phyloP scores from a whole-genome alignment of 2,797 vertebrate genomes.

The Natrix natrix region DNA sequence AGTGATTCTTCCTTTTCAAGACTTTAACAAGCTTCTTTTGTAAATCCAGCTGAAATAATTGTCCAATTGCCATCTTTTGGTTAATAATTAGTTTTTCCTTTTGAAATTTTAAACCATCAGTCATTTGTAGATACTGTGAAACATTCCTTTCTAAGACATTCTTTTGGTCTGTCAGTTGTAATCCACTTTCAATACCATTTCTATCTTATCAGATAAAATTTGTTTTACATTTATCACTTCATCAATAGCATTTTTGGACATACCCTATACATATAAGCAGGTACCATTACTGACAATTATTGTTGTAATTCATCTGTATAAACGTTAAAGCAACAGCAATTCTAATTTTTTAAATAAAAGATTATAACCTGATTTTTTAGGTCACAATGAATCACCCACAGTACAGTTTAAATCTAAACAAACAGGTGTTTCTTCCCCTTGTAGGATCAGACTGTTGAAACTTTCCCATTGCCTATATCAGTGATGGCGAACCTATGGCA shows the following conservation, averaged over 20 bases:
- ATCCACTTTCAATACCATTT: not conserved
- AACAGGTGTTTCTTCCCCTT: not conserved
- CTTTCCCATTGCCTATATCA: not conserved
- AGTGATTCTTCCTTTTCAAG: not conserved
- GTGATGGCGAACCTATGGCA: no score
- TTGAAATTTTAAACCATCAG: not conserved
- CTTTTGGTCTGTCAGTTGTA: not conserved
- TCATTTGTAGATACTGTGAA: not conserved
- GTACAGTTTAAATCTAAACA: not conserved
- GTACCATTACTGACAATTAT: not conserved
- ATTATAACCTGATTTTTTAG: not conserved
- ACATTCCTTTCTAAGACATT: not conserved
- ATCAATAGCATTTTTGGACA: not conserved
- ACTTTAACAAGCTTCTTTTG: not conserved
- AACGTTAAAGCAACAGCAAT: not conserved
- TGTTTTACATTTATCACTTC: not conserved
- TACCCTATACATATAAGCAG: not conserved
- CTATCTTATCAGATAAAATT: not conserved
- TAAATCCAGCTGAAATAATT: not conserved
- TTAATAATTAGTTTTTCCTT: not conserved
- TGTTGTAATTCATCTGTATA: not conserved
- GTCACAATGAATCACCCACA: not conserved
- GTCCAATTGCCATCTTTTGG: not conserved
- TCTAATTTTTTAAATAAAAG: not conserved
- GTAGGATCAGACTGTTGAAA: not conserved